Evolutionary conservation across 2,888 invertebrate species (phyloP), one percentile per base, ranked within the genome.

Genomic region (Cheilosia vulpina): DNA sequence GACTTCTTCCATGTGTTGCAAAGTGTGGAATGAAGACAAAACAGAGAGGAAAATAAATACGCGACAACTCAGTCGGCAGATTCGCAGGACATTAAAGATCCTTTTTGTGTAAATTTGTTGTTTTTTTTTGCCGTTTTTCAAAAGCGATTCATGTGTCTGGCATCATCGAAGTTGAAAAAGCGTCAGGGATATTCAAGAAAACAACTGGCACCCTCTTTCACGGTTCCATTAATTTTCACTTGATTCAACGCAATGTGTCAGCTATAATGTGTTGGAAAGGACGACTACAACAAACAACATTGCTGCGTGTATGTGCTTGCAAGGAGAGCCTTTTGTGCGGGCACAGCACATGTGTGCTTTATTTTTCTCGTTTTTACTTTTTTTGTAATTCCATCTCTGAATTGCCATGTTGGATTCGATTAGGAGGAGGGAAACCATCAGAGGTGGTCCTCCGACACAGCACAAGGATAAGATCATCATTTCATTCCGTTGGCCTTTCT

Each of bases 201-300:
- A 80, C 80, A 80, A 85, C 80, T 76, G 76, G 71, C 71, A 71
- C 71, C 85, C 85, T 68, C 66, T 66, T 76, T 77, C 76, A 72
- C 71, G 60, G 66, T 81, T 85, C 81, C 85, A 85, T 85, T 85
- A 85, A 85, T 72, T 85, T 85, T 85, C 76, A 81, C 62, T 77
- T 85, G 81, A 85, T 85, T 85, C 81, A 85, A 81, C 80, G 72
- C 85, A 85, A 76, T 72, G 81, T 81, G 81, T 76, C 85, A 72
- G 72, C 55, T 85, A 53, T 76, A 68, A 52, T 76, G 76, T 55
- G 60, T 21, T 52, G 24, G n/a, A n/a, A 71, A 71, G 57, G 43
- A 76, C 47, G 47, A 63, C 27, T 6, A 41, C 41, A 19, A 19
- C 13, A 15, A 52, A 24, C 52, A 52, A 1, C 21, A 24, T 43